These are phyloP conservation scores for Drosophila kambysellisi DNA, from an alignment of 2,888 invertebrate genomes.

Conservation along the genomic window DNA sequence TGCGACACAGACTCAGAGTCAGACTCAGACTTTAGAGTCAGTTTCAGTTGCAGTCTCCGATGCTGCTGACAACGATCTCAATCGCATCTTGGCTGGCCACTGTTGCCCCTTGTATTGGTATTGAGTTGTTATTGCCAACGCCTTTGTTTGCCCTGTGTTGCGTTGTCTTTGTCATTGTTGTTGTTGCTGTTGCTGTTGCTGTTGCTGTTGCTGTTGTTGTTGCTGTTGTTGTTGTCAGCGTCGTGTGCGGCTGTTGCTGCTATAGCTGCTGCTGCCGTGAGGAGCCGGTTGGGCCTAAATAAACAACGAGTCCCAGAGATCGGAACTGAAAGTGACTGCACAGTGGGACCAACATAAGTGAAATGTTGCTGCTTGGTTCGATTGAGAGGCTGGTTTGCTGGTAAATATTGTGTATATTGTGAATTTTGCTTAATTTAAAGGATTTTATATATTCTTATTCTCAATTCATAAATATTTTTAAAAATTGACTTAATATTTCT, in stretches of 20 bases:
- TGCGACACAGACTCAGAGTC: background rate
- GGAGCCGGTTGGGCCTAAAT: constrained; percentile 76
- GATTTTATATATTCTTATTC: background rate
- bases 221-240: constrained; percentile 34
- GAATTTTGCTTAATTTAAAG: background rate
- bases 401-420: background rate
- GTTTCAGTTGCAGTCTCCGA: constrained; percentile 1
- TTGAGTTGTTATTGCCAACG: constrained; percentile 78
- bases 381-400: background rate
- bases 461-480: background rate
- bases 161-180: constrained; percentile 78
- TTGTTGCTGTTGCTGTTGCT: constrained; percentile 52
- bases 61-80: constrained; percentile 54
- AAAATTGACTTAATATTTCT: background rate
- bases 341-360: constrained; percentile 34
- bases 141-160: constrained; percentile 74
- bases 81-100: constrained; percentile 48
- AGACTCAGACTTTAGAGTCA: background rate
- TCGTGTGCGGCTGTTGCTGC: constrained; percentile 22
- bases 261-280: constrained; percentile 27
- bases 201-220: constrained; percentile 41
- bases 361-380: background rate
- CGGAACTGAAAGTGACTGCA: constrained; percentile 49
- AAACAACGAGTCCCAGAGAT: constrained; percentile 59
- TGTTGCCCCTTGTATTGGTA: constrained; percentile 48